phyloP scores from a whole-genome alignment of 2,888 invertebrate genomes.

The Biston betularia region DNA sequence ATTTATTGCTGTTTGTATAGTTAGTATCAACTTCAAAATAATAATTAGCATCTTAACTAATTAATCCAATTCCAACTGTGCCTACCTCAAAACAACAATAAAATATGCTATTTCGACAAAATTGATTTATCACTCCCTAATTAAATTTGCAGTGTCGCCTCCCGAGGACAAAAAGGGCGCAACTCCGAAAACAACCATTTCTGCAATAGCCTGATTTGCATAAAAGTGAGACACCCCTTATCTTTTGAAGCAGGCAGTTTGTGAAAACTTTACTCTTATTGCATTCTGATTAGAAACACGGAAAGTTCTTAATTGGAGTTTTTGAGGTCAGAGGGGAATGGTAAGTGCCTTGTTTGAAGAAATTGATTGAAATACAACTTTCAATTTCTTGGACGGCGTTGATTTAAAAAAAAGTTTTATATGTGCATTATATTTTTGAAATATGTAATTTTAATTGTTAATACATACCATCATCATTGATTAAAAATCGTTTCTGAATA shows the following conservation, averaged over 20 bases:
- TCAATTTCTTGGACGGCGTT: too few species aligned
- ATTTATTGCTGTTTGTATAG: too few species aligned
- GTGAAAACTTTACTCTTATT: conserved; percentile 80
- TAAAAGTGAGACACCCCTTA: conserved; percentile 79
- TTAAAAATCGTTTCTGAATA: background rate
- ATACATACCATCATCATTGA: too few species aligned
- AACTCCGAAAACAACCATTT: conserved; percentile 66
- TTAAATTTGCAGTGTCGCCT: conserved; percentile 12
- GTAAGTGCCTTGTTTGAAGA: conserved; percentile 45
- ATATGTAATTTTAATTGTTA: too few species aligned
- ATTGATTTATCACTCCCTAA: conserved; percentile 9
- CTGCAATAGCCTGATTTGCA: conserved; percentile 70
- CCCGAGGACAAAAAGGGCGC: conserved; percentile 43
- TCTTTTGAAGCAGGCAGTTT: conserved; percentile 77
- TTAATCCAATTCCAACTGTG: too few species aligned
- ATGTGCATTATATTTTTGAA: too few species aligned
- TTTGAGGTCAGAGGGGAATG: conserved; percentile 64
- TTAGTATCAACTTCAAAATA: too few species aligned
- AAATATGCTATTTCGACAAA: background rate
- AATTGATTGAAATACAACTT: conserved; percentile 2
- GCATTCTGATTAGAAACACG: conserved; percentile 71
- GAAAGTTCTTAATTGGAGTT: conserved; percentile 61
- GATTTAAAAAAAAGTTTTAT: too few species aligned
- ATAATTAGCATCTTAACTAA: too few species aligned
- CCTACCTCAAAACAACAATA: too few species aligned